phyloP scores from a whole-genome alignment of 2,797 vertebrate genomes.

The Xyrichtys novacula region DNA sequence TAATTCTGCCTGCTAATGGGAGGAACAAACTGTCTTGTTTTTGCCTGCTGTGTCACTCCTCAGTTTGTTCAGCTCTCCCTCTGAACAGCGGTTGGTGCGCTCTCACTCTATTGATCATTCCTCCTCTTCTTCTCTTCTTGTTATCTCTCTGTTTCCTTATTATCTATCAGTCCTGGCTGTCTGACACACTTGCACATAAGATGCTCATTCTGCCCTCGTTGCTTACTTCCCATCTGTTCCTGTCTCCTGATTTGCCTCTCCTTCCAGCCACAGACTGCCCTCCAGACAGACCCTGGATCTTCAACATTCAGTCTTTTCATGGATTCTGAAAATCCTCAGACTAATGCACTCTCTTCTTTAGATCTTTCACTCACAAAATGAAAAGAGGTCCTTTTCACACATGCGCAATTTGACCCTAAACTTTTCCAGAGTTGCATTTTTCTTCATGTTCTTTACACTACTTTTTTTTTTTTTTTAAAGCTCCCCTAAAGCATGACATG shows the following conservation, averaged over 20 bases:
- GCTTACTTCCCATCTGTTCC: constrained; percentile 4
- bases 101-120: constrained; percentile 41
- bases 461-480: too few relatives aligned
- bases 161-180: constrained; percentile 15
- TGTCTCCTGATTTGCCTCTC: constrained; percentile 15
- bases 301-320: constrained; percentile 19
- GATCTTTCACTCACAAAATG: constrained; percentile 16
- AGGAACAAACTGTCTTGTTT: constrained; percentile 53
- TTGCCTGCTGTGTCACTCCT: constrained; percentile 42
- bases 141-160: constrained; percentile 25
- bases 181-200: constrained; percentile 4
- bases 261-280: constrained; percentile 4
- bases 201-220: neutral
- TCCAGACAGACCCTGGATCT: constrained; percentile 22
- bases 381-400: constrained; percentile 14
- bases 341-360: constrained; percentile 32
- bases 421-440: too few relatives aligned
- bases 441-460: too few relatives aligned
- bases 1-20: constrained; percentile 62
- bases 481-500: too few relatives aligned
- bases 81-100: neutral
- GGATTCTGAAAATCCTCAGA: constrained; percentile 46
- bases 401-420: too few relatives aligned
- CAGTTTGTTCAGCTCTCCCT: constrained; percentile 32
- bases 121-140: neutral